Percentiles rank a stretch among this genome's conserved stretches.
These are phyloP conservation scores for Pterocles orientalis DNA, from an alignment of 2,113 vertebrate species.

Conservation along the genomic window DNA sequence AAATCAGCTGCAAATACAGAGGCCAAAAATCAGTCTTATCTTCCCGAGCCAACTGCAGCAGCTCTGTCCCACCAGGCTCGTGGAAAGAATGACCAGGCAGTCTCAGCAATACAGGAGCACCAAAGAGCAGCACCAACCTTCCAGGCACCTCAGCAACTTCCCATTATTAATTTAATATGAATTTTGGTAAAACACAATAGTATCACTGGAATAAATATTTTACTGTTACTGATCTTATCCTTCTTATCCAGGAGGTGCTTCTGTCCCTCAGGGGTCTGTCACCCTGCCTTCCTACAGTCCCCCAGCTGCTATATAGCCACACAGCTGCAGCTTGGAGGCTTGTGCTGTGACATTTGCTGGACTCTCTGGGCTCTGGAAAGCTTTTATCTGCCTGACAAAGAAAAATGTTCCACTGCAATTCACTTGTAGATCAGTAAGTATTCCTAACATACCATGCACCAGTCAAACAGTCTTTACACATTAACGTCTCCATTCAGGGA, in stretches of 20 bases:
- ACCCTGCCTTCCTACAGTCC: neutral
- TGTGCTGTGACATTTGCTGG: neutral
- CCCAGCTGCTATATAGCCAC: neutral
- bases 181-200: neutral
- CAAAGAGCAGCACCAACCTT: neutral
- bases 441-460: slow-evolving; percentile 49
- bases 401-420: slow-evolving; percentile 72
- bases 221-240: neutral
- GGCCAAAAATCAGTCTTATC: neutral
- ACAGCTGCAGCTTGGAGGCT: slow-evolving; percentile 38
- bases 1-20: neutral
- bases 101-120: neutral
- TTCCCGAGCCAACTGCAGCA: neutral
- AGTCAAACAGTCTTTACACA: slow-evolving; percentile 56
- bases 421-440: slow-evolving; percentile 65
- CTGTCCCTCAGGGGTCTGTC: neutral
- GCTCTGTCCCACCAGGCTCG: neutral
- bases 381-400: slow-evolving; percentile 77
- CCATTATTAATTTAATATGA: neutral
- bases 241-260: neutral
- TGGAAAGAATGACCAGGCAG: neutral
- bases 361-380: slow-evolving; percentile 53
- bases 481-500: slow-evolving; percentile 57
- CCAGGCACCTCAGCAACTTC: neutral
- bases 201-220: neutral